Percentiles rank a stretch among this genome's conserved stretches.
Conservation (phyloP, 2,113 vertebrate species). For the Formicarius rufipectus region DNA sequence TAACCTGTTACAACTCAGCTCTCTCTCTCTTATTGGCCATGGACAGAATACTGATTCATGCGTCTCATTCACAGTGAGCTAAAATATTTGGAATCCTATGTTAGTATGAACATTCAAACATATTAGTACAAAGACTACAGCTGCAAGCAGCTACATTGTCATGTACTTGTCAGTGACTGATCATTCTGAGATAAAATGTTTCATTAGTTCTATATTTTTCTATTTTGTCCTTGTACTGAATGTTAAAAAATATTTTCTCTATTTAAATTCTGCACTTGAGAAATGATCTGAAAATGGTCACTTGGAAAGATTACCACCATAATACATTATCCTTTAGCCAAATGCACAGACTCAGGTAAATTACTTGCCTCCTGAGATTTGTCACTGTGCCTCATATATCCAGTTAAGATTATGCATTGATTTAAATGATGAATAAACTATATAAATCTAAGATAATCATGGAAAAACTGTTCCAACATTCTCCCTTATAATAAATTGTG, state of each 20-base stretch:
- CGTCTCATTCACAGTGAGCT: background rate
- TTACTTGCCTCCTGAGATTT: constrained; percentile 9
- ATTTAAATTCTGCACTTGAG: background rate
- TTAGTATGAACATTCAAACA: background rate
- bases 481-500: background rate
- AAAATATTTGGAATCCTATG: background rate
- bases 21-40: background rate
- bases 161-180: background rate
- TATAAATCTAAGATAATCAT: background rate
- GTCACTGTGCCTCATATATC: background rate
- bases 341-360: background rate
- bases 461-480: background rate
- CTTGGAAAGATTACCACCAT: background rate
- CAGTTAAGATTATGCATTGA: background rate
- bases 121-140: background rate
- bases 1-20: background rate
- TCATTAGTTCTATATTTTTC: background rate
- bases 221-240: background rate
- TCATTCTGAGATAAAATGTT: background rate
- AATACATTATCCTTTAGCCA: background rate
- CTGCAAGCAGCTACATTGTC: background rate
- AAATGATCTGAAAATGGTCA: background rate
- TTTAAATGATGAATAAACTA: constrained; percentile 23
- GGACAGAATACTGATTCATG: background rate
- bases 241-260: background rate